These are phyloP conservation scores for Rhodeus uyekii DNA, from an alignment of 2,797 vertebrate genomes.

Conservation along the genomic window DNA sequence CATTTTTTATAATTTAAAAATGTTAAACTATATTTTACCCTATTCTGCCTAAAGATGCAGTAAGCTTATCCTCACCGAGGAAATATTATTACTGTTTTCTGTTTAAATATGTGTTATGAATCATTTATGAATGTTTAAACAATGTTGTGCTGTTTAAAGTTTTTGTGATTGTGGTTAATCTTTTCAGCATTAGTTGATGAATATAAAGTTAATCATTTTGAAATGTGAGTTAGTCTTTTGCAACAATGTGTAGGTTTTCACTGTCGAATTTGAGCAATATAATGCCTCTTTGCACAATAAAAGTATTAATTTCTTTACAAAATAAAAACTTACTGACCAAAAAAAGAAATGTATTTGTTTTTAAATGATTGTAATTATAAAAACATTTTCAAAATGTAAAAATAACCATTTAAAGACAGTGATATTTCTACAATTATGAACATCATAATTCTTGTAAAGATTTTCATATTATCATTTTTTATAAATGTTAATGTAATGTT, in stretches of 20 bases:
- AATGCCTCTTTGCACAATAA: neutral
- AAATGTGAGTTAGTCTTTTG: neutral
- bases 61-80: no score
- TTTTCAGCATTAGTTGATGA: neutral
- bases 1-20: neutral
- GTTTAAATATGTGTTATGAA: neutral
- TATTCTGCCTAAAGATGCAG: no score
- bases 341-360: no score
- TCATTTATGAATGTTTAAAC: neutral
- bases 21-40: no score
- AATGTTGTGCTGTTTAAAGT: neutral
- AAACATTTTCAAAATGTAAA: neutral
- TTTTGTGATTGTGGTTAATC: neutral
- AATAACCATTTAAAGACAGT: neutral
- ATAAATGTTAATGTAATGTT: no score
- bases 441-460: neutral
- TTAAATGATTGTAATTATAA: neutral
- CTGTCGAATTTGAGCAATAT: neutral
- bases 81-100: neutral
- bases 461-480: neutral
- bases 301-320: neutral
- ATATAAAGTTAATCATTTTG: neutral
- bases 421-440: neutral
- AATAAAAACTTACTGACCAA: no score
- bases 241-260: neutral